Evolutionary conservation across 2,888 invertebrate species (phyloP).

Genomic region (Didymodactylos carnosus): DNA sequence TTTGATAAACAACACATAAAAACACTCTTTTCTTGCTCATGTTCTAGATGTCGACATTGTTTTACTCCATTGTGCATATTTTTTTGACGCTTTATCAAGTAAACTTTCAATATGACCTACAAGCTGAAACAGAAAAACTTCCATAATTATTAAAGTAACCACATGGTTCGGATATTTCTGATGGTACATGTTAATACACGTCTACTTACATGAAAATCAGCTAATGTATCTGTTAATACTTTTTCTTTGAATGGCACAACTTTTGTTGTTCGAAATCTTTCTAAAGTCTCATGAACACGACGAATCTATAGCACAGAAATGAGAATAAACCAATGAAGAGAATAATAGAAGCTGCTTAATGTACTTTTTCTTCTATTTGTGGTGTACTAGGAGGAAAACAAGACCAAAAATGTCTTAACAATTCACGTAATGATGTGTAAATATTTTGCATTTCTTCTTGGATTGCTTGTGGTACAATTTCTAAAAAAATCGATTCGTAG

Average conservation of each 20-base stretch:
- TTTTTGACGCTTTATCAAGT: neutral
- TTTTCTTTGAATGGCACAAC: neutral
- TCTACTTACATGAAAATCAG: neutral
- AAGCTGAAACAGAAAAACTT: neutral
- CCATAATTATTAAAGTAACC: no score
- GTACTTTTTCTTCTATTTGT: neutral
- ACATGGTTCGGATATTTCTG: no score
- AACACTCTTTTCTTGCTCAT: no score
- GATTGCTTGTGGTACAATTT: constrained; percentile 5
- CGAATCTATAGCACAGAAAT: neutral
- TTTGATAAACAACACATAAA: no score
- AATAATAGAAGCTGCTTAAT: neutral
- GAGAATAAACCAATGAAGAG: neutral
- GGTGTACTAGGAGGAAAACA: constrained; percentile 7
- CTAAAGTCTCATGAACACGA: neutral
- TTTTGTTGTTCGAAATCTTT: neutral
- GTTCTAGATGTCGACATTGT: neutral
- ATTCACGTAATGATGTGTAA: constrained; percentile 7
- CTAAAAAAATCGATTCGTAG: neutral
- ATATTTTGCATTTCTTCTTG: constrained; percentile 12
- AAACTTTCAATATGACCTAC: neutral
- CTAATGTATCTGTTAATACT: neutral
- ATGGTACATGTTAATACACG: no score
- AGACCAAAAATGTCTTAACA: constrained; percentile 3
- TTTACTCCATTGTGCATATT: neutral